Conservation (phyloP, 2,113 vertebrate species). For the Abramis brama region DNA sequence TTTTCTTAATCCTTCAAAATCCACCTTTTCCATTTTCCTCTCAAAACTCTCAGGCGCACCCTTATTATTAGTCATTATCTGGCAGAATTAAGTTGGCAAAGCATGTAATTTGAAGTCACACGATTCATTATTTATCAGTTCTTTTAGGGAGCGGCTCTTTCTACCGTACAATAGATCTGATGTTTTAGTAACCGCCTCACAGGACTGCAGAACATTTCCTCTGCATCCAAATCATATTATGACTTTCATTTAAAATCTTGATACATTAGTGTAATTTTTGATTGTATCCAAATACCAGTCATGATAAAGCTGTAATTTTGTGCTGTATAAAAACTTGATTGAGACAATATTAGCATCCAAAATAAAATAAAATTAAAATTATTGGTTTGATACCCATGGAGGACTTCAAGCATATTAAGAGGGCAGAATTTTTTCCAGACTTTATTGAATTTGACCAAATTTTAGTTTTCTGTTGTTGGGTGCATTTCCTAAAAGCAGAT, state of each 20-base stretch:
- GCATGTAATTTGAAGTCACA: constrained; percentile 65
- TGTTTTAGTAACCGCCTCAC: neutral
- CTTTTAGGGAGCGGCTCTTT: constrained; percentile 41
- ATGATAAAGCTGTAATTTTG: neutral
- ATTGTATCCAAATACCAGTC: neutral
- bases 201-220: neutral
- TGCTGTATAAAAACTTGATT: too few relatives aligned
- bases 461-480: too few relatives aligned
- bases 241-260: neutral
- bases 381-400: too few relatives aligned
- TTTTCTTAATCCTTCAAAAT: neutral
- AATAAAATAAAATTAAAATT: too few relatives aligned
- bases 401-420: too few relatives aligned
- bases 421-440: too few relatives aligned
- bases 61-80: neutral
- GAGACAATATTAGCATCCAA: too few relatives aligned
- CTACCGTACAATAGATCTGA: neutral
- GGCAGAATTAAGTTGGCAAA: constrained; percentile 48
- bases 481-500: too few relatives aligned
- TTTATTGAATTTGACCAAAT: too few relatives aligned
- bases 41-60: neutral
- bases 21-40: neutral
- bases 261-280: neutral
- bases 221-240: neutral
- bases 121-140: constrained; percentile 65